Percentiles rank a stretch among this genome's conserved stretches.
These are phyloP conservation scores for Clostera curtula DNA, from an alignment of 2,888 invertebrate genomes.

Conservation along the genomic window DNA sequence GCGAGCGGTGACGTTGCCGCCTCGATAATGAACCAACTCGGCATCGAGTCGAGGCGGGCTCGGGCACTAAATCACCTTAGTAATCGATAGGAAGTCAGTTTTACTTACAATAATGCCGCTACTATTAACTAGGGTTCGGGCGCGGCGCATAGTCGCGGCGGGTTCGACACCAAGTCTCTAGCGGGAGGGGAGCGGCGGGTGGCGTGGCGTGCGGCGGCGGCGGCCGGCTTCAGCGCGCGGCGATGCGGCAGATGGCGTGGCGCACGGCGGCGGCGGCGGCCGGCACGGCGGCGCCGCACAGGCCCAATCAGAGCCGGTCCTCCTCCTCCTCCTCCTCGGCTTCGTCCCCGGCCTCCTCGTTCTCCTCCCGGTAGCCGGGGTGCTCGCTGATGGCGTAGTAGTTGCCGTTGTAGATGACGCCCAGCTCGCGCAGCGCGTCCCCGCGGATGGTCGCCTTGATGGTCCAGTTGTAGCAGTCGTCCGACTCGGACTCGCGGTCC, in stretches of 20 bases:
- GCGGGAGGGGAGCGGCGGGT: conserved; percentile 20
- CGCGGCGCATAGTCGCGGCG: conserved; percentile 25
- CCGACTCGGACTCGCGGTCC: conserved; percentile 93
- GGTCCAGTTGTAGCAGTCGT: conserved; percentile 97
- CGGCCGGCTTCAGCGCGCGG: conserved; percentile 51
- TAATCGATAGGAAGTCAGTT: conserved; percentile 71
- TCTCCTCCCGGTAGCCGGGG: conserved; percentile 93
- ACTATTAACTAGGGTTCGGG: conserved; percentile 57
- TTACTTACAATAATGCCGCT: conserved; percentile 66
- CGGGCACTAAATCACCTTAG: conserved; percentile 53
- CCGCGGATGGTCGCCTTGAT: conserved; percentile 96
- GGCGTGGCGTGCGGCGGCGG: conserved; percentile 21
- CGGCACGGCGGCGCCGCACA: conserved; percentile 70
- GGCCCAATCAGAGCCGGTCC: conserved; percentile 77
- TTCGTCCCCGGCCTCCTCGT: conserved; percentile 89
- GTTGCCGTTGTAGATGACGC: conserved; percentile 95
- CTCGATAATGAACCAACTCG: conserved; percentile 12
- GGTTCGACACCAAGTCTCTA: no score
- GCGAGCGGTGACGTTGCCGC: conserved; percentile 23
- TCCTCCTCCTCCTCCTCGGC: conserved; percentile 89
- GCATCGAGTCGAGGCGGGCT: conserved; percentile 18
- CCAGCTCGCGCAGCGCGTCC: conserved; percentile 91
- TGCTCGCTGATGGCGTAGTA: conserved; percentile 97
- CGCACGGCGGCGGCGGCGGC: conserved; percentile 60
- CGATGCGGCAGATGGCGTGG: conserved; percentile 54